Evolutionary conservation across 2,797 vertebrate species (phyloP), one percentile per base, ranked within the genome.

Genomic region (Limosa lapponica): DNA sequence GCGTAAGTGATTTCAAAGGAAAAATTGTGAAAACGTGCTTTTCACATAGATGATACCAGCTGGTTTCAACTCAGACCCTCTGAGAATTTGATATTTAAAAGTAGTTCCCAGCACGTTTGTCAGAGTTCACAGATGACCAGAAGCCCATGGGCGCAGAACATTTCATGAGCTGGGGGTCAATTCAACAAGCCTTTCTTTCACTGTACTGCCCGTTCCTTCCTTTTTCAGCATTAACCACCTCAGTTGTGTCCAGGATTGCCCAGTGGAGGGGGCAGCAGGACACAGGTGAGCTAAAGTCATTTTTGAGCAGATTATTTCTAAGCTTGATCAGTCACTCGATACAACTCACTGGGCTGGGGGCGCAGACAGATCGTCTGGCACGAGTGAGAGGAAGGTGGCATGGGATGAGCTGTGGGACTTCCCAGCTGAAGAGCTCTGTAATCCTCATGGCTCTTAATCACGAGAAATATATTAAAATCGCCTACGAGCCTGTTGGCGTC

Each of bases 391-490:
- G 25, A 83, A 69, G 30, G 46, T 8, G 5, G 24, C 44, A 65
- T 49, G 22, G 46, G 22, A 82, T 0, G 0, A 87, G 58, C 12
- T 0, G 0, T 30, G 16, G 30, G 51, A 79, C 20, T 71, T 58
- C n/a, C 37, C 59, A 79, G 61, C 57, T 24, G 36, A 83, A 90
- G 37, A 39, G 6, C 4, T 2, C n/a, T 62, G 57, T 44, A 90
- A 80, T 80, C 18, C 55, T 73, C 1, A 0, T 2, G 19, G 65
- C 36, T 82, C 41, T 74, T 77, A 25, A 49, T 27, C 36, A 65
- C 20, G 39, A 95, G 59, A 78, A 86, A 74, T 16, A 48, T 15
- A 62, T 75, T 93, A 19, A 79, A 91, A 92, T 61, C 37, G 55
- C 30, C 43, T 73, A 52, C 17, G 30, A 65, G 46, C 10, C 39